Conservation (phyloP, 1,140 invertebrate genomes). For the Papilio aristodemus region DNA sequence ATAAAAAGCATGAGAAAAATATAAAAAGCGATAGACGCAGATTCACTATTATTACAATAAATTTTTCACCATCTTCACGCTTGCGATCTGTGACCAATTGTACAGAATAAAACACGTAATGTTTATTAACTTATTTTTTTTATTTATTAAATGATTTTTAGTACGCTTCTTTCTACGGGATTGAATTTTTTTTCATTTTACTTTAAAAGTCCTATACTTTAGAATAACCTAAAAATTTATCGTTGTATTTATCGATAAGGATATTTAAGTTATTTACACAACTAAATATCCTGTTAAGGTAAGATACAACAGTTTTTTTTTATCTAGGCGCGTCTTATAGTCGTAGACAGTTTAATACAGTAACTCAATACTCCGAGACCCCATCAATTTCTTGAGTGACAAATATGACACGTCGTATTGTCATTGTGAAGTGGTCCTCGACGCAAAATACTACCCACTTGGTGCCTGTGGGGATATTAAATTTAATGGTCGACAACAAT, state of each 20-base stretch:
- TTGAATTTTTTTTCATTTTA: too few species aligned
- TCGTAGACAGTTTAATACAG: constrained; percentile 10
- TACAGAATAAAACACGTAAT: not conserved
- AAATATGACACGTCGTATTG: constrained; percentile 63
- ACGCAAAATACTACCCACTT: constrained; percentile 44
- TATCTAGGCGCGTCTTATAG: not conserved
- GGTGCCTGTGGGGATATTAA: constrained; percentile 43
- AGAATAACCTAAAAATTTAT: too few species aligned
- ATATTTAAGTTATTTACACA: too few species aligned
- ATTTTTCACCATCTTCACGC: not conserved
- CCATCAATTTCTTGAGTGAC: constrained; percentile 39
- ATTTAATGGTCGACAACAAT: constrained; percentile 38
- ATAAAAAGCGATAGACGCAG: constrained; percentile 27
- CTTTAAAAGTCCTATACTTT: too few species aligned
- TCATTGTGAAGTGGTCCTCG: constrained; percentile 54
- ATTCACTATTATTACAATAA: constrained; percentile 37
- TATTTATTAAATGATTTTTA: too few species aligned
- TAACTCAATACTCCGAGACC: constrained; percentile 20
- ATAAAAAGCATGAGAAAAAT: constrained; percentile 49
- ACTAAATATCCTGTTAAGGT: not conserved
- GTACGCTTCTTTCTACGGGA: too few species aligned
- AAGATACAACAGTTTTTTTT: not conserved
- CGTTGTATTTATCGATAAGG: too few species aligned
- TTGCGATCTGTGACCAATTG: not conserved
- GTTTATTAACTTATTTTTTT: not conserved